Conservation (phyloP, 2,113 vertebrate species). For the Cariama cristata region DNA sequence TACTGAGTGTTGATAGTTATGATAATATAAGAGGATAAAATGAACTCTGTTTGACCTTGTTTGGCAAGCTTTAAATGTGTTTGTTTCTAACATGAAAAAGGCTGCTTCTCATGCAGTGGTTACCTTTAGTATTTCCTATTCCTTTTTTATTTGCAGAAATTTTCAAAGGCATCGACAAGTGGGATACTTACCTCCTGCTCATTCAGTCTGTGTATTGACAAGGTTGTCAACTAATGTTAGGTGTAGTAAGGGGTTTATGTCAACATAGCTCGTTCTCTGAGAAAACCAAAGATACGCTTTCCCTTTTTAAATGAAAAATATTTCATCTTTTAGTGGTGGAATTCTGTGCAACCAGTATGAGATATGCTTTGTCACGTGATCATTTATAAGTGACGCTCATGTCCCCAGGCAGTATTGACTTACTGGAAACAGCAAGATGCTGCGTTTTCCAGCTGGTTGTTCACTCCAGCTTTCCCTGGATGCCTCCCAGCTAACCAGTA, state of each 20-base stretch:
- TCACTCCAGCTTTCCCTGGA: neutral
- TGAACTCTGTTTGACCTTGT: neutral
- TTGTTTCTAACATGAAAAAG: neutral
- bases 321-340: neutral
- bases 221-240: neutral
- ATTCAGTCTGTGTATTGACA: neutral
- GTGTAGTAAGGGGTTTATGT: neutral
- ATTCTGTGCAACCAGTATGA: neutral
- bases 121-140: neutral
- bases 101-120: neutral
- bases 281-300: neutral
- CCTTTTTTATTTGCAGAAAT: neutral
- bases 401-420: neutral
- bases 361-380: neutral
- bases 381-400: fast-evolving
- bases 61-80: neutral
- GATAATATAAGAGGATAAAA: neutral
- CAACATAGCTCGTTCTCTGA: neutral
- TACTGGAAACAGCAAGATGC: neutral
- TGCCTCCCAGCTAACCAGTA: neutral
- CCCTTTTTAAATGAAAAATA: neutral
- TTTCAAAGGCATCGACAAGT: neutral
- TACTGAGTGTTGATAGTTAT: neutral
- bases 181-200: neutral
- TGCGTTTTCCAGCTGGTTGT: neutral